phyloP scores from a whole-genome alignment of 2,797 vertebrate genomes.

The Lates japonicus region DNA sequence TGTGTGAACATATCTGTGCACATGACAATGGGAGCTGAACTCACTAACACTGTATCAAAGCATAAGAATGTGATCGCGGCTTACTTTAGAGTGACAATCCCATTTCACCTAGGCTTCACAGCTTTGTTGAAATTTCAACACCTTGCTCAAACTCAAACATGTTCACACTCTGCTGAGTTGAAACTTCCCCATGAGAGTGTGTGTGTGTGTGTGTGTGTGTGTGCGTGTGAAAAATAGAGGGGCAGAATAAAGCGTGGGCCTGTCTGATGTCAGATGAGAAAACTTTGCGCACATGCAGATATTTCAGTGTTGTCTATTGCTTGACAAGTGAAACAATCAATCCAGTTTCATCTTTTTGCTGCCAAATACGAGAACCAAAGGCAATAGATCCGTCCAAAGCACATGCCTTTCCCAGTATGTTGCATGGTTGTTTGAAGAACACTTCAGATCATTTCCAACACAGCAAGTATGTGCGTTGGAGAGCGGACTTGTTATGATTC shows the following conservation, averaged over 20 bases:
- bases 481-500: slow-evolving; percentile 55
- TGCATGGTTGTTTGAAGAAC: slow-evolving; percentile 56
- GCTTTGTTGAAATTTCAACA: slow-evolving; percentile 59
- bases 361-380: slow-evolving; percentile 38
- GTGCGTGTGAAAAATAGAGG: slow-evolving; percentile 16
- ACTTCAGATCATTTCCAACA: slow-evolving; percentile 56
- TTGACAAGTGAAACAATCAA: slow-evolving; percentile 39
- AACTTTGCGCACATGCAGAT: slow-evolving; percentile 42
- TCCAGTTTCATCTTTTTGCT: slow-evolving; percentile 38
- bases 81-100: slow-evolving; percentile 63
- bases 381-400: slow-evolving; percentile 40
- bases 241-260: slow-evolving; percentile 36
- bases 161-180: slow-evolving; percentile 47
- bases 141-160: slow-evolving; percentile 61
- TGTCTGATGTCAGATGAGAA: slow-evolving; percentile 61
- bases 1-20: slow-evolving; percentile 30
- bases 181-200: slow-evolving; percentile 47
- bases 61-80: slow-evolving; percentile 55
- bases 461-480: slow-evolving; percentile 31
- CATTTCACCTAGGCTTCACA: slow-evolving; percentile 53
- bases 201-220: slow-evolving; percentile 17
- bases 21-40: slow-evolving; percentile 44
- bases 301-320: slow-evolving; percentile 26
- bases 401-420: slow-evolving; percentile 30
- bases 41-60: slow-evolving; percentile 48